phyloP scores from a whole-genome alignment of 2,888 invertebrate genomes.

The Eupeodes latifasciatus region DNA sequence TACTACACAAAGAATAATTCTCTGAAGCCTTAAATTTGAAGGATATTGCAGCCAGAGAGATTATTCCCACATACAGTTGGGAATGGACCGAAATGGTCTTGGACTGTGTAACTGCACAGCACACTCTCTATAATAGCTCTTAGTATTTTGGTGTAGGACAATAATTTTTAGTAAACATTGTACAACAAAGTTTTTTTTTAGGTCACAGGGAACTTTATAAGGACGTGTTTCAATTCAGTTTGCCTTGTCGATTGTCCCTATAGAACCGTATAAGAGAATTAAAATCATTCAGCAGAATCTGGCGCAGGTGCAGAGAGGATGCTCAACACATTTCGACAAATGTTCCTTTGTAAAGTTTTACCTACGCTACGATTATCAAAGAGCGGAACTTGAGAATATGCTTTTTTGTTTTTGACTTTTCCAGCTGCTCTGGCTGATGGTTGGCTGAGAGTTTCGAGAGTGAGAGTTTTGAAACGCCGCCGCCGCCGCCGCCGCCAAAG shows the following conservation, averaged over 20 bases:
- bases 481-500: background rate
- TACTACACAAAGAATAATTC: background rate
- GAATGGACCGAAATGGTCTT: background rate
- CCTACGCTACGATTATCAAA: slow-evolving; percentile 10
- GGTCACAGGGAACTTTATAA: slow-evolving; percentile 15
- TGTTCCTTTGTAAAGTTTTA: background rate
- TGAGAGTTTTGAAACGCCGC: slow-evolving; percentile 44
- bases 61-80: background rate
- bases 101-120: background rate
- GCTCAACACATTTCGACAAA: background rate
- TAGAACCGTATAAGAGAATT: slow-evolving; percentile 63
- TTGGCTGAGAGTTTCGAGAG: slow-evolving; percentile 40
- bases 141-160: background rate
- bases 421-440: slow-evolving; percentile 50
- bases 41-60: background rate
- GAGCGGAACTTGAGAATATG: slow-evolving; percentile 68
- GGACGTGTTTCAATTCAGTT: slow-evolving; percentile 14
- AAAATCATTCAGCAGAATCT: slow-evolving; percentile 6
- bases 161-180: slow-evolving; percentile 23
- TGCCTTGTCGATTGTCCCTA: background rate
- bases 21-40: background rate
- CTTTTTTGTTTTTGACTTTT: slow-evolving; percentile 55
- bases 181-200: slow-evolving; percentile 12
- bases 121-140: background rate
- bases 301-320: slow-evolving; percentile 47